Evolutionary conservation across 2,113 vertebrate species (phyloP).

Genomic region (Malurus cyaneus): DNA sequence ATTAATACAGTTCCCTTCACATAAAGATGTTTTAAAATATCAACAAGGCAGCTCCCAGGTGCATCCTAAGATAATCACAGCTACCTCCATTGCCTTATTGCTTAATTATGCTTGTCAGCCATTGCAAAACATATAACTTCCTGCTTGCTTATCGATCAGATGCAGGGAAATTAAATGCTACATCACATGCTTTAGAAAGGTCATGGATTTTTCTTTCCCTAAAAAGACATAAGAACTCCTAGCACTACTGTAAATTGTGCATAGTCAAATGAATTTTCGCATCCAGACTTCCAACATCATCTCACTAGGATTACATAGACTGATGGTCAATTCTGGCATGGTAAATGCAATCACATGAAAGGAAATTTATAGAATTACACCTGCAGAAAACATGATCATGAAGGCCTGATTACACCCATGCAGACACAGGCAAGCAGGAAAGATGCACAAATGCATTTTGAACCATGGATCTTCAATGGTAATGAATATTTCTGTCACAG

Average conservation of each 20-base stretch:
- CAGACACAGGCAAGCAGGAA: background rate
- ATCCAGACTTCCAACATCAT: background rate
- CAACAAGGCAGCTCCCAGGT: slow-evolving; percentile 45
- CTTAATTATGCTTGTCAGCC: slow-evolving; percentile 60
- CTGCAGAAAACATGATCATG: background rate
- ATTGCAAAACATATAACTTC: slow-evolving; percentile 44
- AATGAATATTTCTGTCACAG: background rate
- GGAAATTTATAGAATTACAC: background rate
- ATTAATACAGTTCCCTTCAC: slow-evolving; percentile 47
- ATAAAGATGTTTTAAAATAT: slow-evolving; percentile 62
- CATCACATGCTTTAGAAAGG: slow-evolving; percentile 24
- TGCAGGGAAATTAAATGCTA: slow-evolving; percentile 43
- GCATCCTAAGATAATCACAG: slow-evolving; percentile 52
- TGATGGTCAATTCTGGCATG: background rate
- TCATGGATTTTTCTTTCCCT: slow-evolving; percentile 28
- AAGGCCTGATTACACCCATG: background rate
- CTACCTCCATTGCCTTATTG: slow-evolving; percentile 46
- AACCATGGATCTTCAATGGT: background rate
- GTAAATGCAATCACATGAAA: fast-evolving
- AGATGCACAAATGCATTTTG: background rate
- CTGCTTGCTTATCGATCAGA: slow-evolving; percentile 45
- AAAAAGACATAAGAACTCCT: background rate
- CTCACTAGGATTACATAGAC: background rate
- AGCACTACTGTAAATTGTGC: background rate
- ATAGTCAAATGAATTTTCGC: background rate